Evolutionary conservation across 1,140 invertebrate species (phyloP).

Genomic region (Drosophila kanapiae): DNA sequence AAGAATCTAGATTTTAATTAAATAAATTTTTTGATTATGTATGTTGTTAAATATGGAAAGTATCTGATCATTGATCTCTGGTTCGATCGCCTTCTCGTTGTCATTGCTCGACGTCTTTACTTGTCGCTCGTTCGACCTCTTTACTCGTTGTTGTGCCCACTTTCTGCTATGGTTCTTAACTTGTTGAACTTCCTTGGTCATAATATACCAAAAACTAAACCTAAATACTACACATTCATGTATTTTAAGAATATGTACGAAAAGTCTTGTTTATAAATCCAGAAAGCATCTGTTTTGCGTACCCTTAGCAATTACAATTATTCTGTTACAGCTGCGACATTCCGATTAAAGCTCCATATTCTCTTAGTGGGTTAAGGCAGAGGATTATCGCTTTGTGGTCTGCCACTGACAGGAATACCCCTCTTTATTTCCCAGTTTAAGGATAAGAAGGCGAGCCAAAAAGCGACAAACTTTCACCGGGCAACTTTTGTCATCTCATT

Average conservation of each 20-base stretch:
- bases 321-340: not conserved
- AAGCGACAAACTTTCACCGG: constrained; percentile 70
- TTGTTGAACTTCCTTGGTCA: not conserved
- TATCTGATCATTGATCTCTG: not conserved
- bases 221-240: no score
- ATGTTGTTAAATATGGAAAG: not conserved
- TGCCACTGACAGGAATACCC: constrained; percentile 22
- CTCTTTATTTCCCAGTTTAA: not conserved
- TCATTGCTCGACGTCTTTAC: no score
- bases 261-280: not conserved
- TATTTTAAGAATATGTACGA: no score
- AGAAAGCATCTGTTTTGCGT: no score
- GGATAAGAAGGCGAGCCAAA: constrained; percentile 32
- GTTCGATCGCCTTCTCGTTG: not conserved
- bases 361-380: constrained; percentile 3
- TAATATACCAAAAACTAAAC: no score
- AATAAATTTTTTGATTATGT: not conserved
- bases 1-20: not conserved
- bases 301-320: not conserved
- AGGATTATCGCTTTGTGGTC: constrained; percentile 22
- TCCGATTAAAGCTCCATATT: constrained; percentile 1
- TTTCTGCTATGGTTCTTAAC: not conserved
- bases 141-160: not conserved
- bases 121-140: not conserved
- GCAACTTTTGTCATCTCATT: constrained; percentile 80